Percentiles rank a stretch among this genome's conserved stretches.
Evolutionary conservation across 2,113 vertebrate species (phyloP).

Genomic region (Cacatua alba): DNA sequence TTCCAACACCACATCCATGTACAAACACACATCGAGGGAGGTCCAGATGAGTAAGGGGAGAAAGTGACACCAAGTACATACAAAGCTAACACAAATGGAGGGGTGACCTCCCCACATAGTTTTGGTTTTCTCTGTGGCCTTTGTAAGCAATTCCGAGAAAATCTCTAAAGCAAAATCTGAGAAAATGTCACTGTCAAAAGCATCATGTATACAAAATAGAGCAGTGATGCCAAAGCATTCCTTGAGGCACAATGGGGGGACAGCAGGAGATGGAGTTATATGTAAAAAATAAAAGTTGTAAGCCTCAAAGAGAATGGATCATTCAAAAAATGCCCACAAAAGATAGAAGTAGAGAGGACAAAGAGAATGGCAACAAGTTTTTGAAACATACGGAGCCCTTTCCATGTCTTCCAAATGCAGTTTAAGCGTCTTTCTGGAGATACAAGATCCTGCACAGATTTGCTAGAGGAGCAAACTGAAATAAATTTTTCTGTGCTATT

Average conservation of each 20-base stretch:
- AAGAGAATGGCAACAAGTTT: not conserved
- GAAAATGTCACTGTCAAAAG: not conserved
- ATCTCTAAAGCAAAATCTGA: not conserved
- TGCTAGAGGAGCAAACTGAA: not conserved
- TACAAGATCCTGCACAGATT: not conserved
- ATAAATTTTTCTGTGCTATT: not conserved
- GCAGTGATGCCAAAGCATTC: not conserved
- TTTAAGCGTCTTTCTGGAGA: not conserved
- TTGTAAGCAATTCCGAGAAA: not conserved
- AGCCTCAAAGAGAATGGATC: not conserved
- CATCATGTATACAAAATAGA: not conserved
- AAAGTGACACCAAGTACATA: not conserved
- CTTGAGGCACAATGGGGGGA: not conserved
- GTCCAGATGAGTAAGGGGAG: not conserved
- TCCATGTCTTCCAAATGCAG: not conserved
- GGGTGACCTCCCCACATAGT: accelerated
- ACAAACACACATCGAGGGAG: accelerated
- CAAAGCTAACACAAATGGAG: not conserved
- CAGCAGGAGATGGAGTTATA: not conserved
- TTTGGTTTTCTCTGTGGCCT: not conserved
- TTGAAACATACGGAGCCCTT: not conserved
- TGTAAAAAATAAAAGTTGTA: not conserved
- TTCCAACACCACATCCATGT: accelerated
- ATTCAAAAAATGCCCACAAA: not conserved
- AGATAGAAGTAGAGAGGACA: not conserved